Conservation (phyloP, 2,113 vertebrate species). For the Eidolon helvum region DNA sequence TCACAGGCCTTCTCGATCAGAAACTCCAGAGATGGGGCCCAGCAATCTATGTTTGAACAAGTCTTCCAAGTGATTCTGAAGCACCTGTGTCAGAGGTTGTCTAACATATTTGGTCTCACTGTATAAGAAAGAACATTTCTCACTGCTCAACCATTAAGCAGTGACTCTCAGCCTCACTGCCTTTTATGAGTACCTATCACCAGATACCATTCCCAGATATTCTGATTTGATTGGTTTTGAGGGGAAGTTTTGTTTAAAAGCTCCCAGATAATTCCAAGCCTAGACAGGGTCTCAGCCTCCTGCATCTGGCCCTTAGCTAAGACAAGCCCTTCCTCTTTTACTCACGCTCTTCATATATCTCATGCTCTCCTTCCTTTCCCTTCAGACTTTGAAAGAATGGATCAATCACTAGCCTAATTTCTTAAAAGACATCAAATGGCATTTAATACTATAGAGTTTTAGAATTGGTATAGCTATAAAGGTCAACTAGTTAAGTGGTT, state of each 20-base stretch:
- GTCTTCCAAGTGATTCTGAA: background rate
- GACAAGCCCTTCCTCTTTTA: background rate
- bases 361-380: background rate
- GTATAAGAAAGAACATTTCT: background rate
- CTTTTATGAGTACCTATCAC: background rate
- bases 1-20: background rate
- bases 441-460: slow-evolving; percentile 29
- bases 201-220: background rate
- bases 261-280: background rate
- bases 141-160: background rate
- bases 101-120: background rate
- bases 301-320: background rate
- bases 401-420: background rate
- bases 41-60: background rate
- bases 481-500: slow-evolving; percentile 40
- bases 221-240: background rate
- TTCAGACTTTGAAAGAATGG: background rate
- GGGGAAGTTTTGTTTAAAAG: background rate
- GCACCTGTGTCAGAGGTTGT: background rate
- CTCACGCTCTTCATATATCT: background rate
- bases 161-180: background rate
- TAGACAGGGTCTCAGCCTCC: background rate
- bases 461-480: background rate
- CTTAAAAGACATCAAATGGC: slow-evolving; percentile 50
- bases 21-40: background rate